Percentiles rank a stretch among this genome's conserved stretches.
phyloP scores from a whole-genome alignment of 2,797 vertebrate species.

The Atherinosoma microstoma region DNA sequence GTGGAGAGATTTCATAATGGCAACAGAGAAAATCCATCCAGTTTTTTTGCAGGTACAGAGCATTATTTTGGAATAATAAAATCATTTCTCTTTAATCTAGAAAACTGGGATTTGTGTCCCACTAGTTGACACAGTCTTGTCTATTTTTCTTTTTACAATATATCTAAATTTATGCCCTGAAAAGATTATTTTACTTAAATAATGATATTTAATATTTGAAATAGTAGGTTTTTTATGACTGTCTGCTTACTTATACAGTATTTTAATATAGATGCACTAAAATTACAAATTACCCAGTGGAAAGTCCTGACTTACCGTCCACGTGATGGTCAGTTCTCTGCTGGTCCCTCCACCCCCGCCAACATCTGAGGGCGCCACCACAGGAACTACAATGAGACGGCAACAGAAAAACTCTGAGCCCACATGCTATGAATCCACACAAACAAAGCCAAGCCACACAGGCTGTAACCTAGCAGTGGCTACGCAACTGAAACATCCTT shows the following conservation, averaged over 20 bases:
- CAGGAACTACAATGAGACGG: conserved; percentile 87
- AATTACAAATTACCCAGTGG: conserved; percentile 5
- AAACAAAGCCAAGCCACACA: conserved; percentile 71
- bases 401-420: conserved; percentile 56
- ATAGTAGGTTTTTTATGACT: not conserved
- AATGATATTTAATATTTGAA: not conserved
- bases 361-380: conserved; percentile 94
- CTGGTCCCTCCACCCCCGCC: conserved; percentile 92
- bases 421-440: conserved; percentile 66
- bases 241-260: not conserved
- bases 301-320: conserved; percentile 88
- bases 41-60: no score
- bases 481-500: conserved; percentile 67
- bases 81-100: no score
- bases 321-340: conserved; percentile 94
- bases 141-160: no score
- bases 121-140: no score
- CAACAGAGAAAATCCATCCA: no score
- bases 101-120: no score
- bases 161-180: not conserved
- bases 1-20: no score
- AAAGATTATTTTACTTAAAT: not conserved
- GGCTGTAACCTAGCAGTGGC: conserved; percentile 56
- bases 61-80: no score
- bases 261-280: not conserved